Percentiles rank a stretch among this genome's conserved stretches.
Evolutionary conservation across 2,797 vertebrate genomes (phyloP).

Genomic region (Myripristis jacobus): DNA sequence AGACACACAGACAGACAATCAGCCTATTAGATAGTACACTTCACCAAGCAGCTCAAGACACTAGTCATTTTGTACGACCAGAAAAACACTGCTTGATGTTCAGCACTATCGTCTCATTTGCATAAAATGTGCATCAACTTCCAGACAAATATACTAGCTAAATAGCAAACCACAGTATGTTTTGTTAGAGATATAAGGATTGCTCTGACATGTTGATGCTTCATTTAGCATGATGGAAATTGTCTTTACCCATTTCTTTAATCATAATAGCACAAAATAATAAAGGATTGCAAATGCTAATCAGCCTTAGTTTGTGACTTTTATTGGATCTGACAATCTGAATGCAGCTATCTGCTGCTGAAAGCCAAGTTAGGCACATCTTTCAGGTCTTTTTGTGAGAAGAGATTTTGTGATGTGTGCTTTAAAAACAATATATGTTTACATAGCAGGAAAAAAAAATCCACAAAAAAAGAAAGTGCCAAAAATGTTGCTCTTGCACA

Average conservation of each 20-base stretch:
- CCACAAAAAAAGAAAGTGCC: slow-evolving; percentile 2
- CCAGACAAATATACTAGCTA: background rate
- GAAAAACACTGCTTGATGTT: slow-evolving; percentile 16
- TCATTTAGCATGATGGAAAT: background rate
- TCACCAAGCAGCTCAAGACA: background rate
- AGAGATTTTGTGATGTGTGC: slow-evolving; percentile 22
- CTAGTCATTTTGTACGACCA: background rate
- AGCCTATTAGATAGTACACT: background rate
- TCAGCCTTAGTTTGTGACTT: slow-evolving; percentile 14
- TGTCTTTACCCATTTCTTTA: background rate
- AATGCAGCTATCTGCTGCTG: background rate
- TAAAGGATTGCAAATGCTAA: background rate
- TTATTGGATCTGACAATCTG: slow-evolving; percentile 11
- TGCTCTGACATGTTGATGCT: background rate
- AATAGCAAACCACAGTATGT: too few species aligned
- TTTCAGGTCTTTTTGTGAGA: slow-evolving; percentile 31
- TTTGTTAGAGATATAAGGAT: too few species aligned
- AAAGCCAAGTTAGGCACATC: background rate
- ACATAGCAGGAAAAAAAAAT: slow-evolving; percentile 16
- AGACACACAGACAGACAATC: slow-evolving; percentile 43
- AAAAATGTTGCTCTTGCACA: slow-evolving; percentile 47
- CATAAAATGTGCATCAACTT: background rate
- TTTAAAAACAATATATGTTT: slow-evolving; percentile 37
- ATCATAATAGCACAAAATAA: background rate
- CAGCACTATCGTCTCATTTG: slow-evolving; percentile 4